Percentiles rank a stretch among this genome's conserved stretches.
Evolutionary conservation across 1,140 invertebrate genomes (phyloP).

Genomic region (Colletes gigas): DNA sequence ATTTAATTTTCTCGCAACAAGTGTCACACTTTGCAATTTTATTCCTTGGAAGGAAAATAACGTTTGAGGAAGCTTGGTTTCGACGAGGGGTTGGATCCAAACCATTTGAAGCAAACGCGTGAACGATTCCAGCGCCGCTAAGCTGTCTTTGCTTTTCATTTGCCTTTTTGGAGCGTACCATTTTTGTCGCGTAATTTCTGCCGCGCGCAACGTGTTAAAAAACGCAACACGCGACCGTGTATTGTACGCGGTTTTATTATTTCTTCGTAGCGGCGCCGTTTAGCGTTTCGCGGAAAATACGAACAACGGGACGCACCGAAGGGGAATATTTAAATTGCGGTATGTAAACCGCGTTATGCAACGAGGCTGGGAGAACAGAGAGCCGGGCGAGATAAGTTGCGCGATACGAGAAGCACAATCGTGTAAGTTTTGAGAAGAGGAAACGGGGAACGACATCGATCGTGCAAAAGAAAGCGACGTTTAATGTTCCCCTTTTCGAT

Average conservation of each 20-base stretch:
- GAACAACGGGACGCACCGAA: conserved; percentile 4
- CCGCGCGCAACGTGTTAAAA: too few relatives aligned
- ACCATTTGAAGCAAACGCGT: too few relatives aligned
- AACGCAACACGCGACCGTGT: background rate
- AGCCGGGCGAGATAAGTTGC: conserved; percentile 19
- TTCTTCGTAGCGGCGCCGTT: background rate
- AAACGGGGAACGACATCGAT: background rate
- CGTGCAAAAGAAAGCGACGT: background rate
- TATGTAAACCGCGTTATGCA: conserved; percentile 31
- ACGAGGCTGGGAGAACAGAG: conserved; percentile 1
- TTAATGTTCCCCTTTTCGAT: too few relatives aligned
- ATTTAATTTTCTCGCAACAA: too few relatives aligned
- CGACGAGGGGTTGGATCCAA: too few relatives aligned
- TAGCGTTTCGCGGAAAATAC: background rate
- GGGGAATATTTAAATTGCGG: conserved; percentile 37
- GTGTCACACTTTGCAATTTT: too few relatives aligned
- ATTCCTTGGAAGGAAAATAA: too few relatives aligned
- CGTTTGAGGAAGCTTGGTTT: too few relatives aligned
- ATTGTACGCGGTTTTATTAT: background rate
- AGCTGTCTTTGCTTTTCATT: too few relatives aligned
- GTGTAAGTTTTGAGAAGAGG: conserved; percentile 1
- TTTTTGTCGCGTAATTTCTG: conserved; percentile 57
- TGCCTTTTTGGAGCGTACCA: conserved; percentile 25
- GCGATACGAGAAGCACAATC: background rate
- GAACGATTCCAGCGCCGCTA: too few relatives aligned